These are phyloP conservation scores for Oreohelix idahoensis DNA, from an alignment of 1,140 invertebrate genomes.

Conservation along the genomic window DNA sequence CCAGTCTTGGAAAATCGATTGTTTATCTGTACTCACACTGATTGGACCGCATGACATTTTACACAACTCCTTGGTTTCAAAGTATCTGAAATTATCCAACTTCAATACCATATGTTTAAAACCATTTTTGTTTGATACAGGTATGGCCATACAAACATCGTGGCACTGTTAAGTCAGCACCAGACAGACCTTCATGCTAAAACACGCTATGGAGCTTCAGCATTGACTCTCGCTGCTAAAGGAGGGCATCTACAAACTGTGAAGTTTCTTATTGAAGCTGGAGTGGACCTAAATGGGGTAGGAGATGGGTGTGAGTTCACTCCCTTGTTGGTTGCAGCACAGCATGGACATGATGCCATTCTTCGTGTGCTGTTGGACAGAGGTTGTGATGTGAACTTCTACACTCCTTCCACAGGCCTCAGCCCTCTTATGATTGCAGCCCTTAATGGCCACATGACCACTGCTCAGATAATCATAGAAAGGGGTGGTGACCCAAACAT, in stretches of 20 bases:
- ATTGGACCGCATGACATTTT: too few species aligned
- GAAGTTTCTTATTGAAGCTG: slow-evolving; percentile 65
- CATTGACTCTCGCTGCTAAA: slow-evolving; percentile 67
- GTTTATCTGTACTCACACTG: too few species aligned
- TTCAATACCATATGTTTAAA: too few species aligned
- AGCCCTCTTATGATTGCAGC: slow-evolving; percentile 71
- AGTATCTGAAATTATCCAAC: too few species aligned
- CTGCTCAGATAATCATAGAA: slow-evolving; percentile 71
- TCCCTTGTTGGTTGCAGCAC: slow-evolving; percentile 67
- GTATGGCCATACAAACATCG: slow-evolving; percentile 69
- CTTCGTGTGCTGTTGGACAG: slow-evolving; percentile 66
- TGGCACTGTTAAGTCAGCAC: slow-evolving; percentile 66
- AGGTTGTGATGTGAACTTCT: slow-evolving; percentile 70
- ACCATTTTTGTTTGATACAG: slow-evolving; percentile 44
- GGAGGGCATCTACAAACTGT: slow-evolving; percentile 70
- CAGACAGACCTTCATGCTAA: slow-evolving; percentile 66
- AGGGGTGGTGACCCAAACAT: slow-evolving; percentile 69
- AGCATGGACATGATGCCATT: slow-evolving; percentile 71
- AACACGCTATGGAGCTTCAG: slow-evolving; percentile 63
- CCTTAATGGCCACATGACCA: slow-evolving; percentile 72
- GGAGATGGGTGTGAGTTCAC: slow-evolving; percentile 68
- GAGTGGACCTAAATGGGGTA: slow-evolving; percentile 62
- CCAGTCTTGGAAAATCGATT: too few species aligned
- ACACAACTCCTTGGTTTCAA: too few species aligned
- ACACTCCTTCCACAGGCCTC: slow-evolving; percentile 64